Percentiles rank a stretch among this genome's conserved stretches.
Conservation (phyloP, 2,797 vertebrate genomes). For the Sebastes hubbsi region DNA sequence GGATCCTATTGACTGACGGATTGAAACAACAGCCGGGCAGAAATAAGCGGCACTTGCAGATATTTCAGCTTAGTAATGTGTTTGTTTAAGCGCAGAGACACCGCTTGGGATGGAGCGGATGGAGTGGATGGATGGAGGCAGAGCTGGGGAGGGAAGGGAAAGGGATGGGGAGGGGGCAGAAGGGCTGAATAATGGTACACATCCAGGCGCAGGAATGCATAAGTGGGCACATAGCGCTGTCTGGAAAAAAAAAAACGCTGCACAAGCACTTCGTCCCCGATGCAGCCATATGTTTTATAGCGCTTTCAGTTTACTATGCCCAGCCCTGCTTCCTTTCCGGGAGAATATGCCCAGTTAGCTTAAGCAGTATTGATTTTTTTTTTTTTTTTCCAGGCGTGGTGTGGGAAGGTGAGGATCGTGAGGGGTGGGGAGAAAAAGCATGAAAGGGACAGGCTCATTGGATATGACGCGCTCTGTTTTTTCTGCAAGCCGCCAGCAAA, state of each 20-base stretch:
- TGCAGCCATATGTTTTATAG: constrained; percentile 74
- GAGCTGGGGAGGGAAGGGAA: constrained; percentile 23
- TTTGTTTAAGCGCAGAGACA: constrained; percentile 68
- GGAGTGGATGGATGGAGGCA: constrained; percentile 59
- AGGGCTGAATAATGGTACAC: constrained; percentile 71
- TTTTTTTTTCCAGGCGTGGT: constrained; percentile 5
- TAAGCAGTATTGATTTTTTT: constrained; percentile 67
- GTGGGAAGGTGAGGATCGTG: constrained; percentile 30
- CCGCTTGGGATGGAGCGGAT: constrained; percentile 36
- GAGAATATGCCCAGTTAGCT: constrained; percentile 68
- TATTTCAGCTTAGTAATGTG: constrained; percentile 76
- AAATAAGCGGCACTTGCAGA: constrained; percentile 68
- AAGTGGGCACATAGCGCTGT: constrained; percentile 52
- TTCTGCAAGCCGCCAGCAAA: constrained; percentile 54
- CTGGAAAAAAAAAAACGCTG: constrained; percentile 48
- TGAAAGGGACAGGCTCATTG: constrained; percentile 26
- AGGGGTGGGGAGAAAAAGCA: constrained; percentile 17
- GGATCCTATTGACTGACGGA: constrained; percentile 52
- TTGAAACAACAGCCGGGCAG: constrained; percentile 50
- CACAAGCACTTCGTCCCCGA: constrained; percentile 62
- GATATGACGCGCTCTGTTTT: constrained; percentile 37
- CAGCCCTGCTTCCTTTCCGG: constrained; percentile 39
- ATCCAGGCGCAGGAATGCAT: constrained; percentile 67
- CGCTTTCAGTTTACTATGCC: constrained; percentile 61
- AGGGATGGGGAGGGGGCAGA: constrained; percentile 6